Percentiles rank a stretch among this genome's conserved stretches.
Conservation (phyloP, 2,888 invertebrate genomes). For the Pterobdella sp. region DNA sequence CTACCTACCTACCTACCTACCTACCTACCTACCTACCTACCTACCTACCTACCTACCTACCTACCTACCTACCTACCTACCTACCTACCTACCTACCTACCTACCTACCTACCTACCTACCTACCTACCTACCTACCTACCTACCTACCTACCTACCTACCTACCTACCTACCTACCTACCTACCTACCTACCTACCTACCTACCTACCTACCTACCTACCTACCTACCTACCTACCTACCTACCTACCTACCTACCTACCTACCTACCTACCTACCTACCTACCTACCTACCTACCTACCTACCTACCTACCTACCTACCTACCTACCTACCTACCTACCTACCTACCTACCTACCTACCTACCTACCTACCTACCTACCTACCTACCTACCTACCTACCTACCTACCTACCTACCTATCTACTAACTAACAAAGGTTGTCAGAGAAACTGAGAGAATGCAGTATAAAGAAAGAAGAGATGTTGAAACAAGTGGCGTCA, state of each 20-base stretch:
- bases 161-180: background rate
- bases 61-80: background rate
- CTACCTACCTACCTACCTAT: background rate
- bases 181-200: background rate
- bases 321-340: background rate
- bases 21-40: background rate
- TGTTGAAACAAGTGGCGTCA: constrained; percentile 66
- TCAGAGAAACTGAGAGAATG: background rate
- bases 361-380: background rate
- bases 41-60: background rate
- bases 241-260: background rate
- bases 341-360: background rate
- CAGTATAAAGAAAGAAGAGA: constrained; percentile 55
- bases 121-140: background rate
- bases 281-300: background rate
- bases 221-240: background rate
- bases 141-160: background rate
- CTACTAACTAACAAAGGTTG: background rate
- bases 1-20: background rate
- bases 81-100: background rate
- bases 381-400: background rate
- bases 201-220: background rate
- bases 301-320: background rate
- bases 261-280: background rate
- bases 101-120: background rate